These are phyloP conservation scores for Rhamnusium bicolor DNA, from an alignment of 2,888 invertebrate species.

Conservation along the genomic window DNA sequence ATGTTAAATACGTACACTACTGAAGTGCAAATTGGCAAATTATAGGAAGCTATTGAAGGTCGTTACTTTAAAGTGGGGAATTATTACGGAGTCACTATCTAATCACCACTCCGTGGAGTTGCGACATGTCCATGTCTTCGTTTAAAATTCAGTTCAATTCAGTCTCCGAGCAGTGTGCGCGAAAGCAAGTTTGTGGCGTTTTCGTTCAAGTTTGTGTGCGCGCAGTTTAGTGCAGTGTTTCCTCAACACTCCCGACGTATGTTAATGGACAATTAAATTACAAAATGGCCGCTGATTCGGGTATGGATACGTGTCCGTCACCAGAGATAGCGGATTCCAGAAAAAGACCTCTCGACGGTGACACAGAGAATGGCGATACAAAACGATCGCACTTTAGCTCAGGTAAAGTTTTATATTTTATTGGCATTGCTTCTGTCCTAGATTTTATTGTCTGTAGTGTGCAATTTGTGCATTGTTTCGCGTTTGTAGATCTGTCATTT, in stretches of 20 bases:
- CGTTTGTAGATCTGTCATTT: slow-evolving; percentile 35
- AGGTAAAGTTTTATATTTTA: slow-evolving; percentile 75
- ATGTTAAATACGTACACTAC: neutral
- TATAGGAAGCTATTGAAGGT: slow-evolving; percentile 32
- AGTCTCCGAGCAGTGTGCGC: slow-evolving; percentile 39
- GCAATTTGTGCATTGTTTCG: slow-evolving; percentile 25
- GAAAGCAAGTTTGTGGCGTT: slow-evolving; percentile 45
- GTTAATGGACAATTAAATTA: slow-evolving; percentile 61
- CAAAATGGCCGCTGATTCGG: slow-evolving; percentile 94
- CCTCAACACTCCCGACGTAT: slow-evolving; percentile 49
- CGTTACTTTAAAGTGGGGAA: slow-evolving; percentile 28
- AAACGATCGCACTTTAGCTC: slow-evolving; percentile 93
- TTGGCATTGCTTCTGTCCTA: slow-evolving; percentile 30
- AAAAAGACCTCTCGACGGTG: slow-evolving; percentile 90
- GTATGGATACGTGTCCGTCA: slow-evolving; percentile 95
- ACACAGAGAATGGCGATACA: slow-evolving; percentile 90
- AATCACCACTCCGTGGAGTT: slow-evolving; percentile 53
- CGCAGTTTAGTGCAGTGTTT: slow-evolving; percentile 42
- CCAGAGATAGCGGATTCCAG: slow-evolving; percentile 93
- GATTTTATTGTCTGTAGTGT: slow-evolving; percentile 29
- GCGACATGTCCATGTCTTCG: slow-evolving; percentile 43
- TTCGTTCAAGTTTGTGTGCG: slow-evolving; percentile 48
- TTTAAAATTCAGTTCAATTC: slow-evolving; percentile 34
- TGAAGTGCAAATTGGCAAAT: slow-evolving; percentile 7
- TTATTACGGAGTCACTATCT: slow-evolving; percentile 53